These are phyloP conservation scores for Aplodontia rufa DNA, from an alignment of 2,113 vertebrate species.

Conservation along the genomic window DNA sequence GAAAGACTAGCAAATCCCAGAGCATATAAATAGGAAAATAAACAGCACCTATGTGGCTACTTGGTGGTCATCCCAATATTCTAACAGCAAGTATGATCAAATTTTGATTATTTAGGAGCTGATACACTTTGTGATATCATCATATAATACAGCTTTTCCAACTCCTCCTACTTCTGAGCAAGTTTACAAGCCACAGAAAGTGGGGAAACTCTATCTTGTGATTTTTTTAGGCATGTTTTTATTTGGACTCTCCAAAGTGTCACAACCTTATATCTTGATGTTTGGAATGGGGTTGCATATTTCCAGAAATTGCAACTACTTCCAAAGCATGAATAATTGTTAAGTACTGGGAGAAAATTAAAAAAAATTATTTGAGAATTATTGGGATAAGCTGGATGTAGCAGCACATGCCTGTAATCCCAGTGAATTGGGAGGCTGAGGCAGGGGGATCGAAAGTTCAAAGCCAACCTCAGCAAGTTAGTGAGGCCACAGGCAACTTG, in stretches of 20 bases:
- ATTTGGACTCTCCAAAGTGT: background rate
- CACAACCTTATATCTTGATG: background rate
- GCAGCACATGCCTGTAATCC: too few species aligned
- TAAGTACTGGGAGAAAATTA: background rate
- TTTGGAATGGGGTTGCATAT: background rate
- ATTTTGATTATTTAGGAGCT: background rate
- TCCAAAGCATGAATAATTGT: background rate
- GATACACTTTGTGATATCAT: background rate
- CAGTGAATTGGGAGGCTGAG: too few species aligned
- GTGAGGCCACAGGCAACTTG: too few species aligned
- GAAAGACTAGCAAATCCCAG: background rate
- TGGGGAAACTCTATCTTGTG: background rate
- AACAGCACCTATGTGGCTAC: background rate
- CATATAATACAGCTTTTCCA: background rate
- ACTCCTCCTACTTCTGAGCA: background rate
- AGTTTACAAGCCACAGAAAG: background rate
- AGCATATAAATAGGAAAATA: conserved; percentile 1
- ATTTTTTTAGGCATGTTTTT: conserved; percentile 19
- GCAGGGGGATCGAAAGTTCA: too few species aligned
- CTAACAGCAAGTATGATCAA: background rate
- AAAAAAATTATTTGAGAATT: conserved; percentile 10
- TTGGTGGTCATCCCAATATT: background rate
- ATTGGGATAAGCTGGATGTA: background rate
- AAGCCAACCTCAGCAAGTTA: too few species aligned
- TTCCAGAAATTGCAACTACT: conserved; percentile 1